A percentile compares a stretch with the other conserved stretches of the same genome.
Conservation (phyloP, 2,888 invertebrate genomes). For the Melanargia galathea region DNA sequence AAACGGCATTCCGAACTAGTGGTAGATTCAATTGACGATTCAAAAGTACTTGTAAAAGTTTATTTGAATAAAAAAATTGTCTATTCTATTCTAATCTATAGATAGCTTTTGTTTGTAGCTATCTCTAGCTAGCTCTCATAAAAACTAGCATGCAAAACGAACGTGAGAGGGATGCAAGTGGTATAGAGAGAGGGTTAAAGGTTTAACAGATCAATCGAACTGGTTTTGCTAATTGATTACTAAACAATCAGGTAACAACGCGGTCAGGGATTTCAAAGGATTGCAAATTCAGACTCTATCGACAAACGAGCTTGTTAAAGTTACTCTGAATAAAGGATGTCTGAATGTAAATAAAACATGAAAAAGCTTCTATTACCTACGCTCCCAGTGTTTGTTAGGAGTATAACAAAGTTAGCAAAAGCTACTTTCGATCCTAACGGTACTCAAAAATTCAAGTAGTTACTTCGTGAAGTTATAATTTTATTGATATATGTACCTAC, state of each 20-base stretch:
- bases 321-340: slow-evolving; percentile 5
- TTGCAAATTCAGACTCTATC: neutral
- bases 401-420: neutral
- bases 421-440: neutral
- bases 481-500: neutral
- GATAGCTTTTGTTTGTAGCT: too few relatives aligned
- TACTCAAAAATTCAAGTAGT: neutral
- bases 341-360: slow-evolving; percentile 9
- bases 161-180: neutral
- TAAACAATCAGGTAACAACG: slow-evolving; percentile 11
- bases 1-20: too few relatives aligned
- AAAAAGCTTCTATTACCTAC: slow-evolving; percentile 14
- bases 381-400: neutral
- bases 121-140: too few relatives aligned
- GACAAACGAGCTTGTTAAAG: slow-evolving; percentile 12
- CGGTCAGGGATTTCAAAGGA: neutral
- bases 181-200: neutral
- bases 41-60: too few relatives aligned
- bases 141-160: neutral
- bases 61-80: too few relatives aligned
- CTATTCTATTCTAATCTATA: too few relatives aligned
- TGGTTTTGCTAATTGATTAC: slow-evolving; percentile 9
- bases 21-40: too few relatives aligned
- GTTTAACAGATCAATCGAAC: slow-evolving; percentile 7
- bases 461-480: neutral